These are phyloP conservation scores for Amblyopsis hoosieri DNA, from an alignment of 2,797 vertebrate species.

Conservation along the genomic window DNA sequence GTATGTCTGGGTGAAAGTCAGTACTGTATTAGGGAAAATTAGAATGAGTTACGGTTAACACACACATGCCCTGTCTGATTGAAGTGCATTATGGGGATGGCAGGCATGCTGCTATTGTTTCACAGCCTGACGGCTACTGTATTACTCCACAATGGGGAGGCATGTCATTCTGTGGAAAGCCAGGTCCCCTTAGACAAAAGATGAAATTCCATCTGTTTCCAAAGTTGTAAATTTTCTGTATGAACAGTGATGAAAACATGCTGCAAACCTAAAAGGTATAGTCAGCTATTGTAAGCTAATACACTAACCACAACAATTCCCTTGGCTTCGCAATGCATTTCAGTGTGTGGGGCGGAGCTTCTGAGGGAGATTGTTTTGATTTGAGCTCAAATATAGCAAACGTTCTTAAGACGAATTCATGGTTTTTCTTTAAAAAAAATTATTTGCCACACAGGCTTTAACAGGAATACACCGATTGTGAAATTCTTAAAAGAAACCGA, in stretches of 20 bases:
- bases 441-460: slow-evolving; percentile 26
- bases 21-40: slow-evolving; percentile 48
- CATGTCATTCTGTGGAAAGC: slow-evolving; percentile 45
- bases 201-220: slow-evolving; percentile 44
- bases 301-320: too few relatives aligned
- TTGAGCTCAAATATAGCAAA: too few relatives aligned
- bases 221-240: background rate
- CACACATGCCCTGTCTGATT: slow-evolving; percentile 56
- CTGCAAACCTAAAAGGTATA: slow-evolving; percentile 7
- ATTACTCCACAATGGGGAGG: slow-evolving; percentile 43
- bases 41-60: slow-evolving; percentile 71
- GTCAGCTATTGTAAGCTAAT: too few relatives aligned
- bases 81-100: slow-evolving; percentile 71
- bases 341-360: too few relatives aligned
- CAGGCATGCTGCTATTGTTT: slow-evolving; percentile 67
- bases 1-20: slow-evolving; percentile 54
- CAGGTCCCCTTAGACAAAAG: slow-evolving; percentile 62
- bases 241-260: slow-evolving; percentile 34
- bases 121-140: slow-evolving; percentile 56
- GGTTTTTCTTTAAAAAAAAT: slow-evolving; percentile 29
- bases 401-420: too few relatives aligned
- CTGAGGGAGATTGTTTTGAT: too few relatives aligned
- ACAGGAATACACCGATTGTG: too few relatives aligned
- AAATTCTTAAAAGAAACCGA: too few relatives aligned
- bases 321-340: too few relatives aligned